These are phyloP conservation scores for Chlorodrepanis virens DNA, from an alignment of 2,113 vertebrate species.

Conservation along the genomic window DNA sequence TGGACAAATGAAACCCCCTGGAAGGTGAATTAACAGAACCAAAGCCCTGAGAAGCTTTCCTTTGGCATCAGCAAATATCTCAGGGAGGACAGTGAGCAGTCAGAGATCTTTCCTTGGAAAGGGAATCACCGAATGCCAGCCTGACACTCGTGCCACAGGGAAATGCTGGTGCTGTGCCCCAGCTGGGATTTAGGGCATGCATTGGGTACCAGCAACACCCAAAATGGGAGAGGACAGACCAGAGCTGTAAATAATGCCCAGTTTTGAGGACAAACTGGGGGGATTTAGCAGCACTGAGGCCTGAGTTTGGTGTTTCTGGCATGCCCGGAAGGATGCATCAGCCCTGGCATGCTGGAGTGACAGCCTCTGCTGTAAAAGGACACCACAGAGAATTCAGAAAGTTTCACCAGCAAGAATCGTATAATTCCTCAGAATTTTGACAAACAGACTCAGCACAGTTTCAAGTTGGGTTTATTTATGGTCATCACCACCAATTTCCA, in stretches of 20 bases:
- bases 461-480: conserved; percentile 44
- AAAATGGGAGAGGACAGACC: not conserved
- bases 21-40: not conserved
- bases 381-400: not conserved
- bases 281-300: not conserved
- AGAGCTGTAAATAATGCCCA: accelerated
- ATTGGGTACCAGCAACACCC: not conserved
- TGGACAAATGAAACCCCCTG: not conserved
- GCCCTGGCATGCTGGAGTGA: not conserved
- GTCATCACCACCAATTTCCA: conserved; percentile 3
- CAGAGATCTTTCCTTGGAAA: not conserved
- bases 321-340: accelerated
- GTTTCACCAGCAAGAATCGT: not conserved
- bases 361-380: not conserved
- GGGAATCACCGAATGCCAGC: not conserved
- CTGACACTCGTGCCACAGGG: accelerated
- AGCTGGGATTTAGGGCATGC: not conserved
- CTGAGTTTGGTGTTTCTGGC: not conserved
- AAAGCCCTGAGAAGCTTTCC: not conserved
- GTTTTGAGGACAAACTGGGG: not conserved
- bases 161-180: not conserved
- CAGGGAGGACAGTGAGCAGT: not conserved
- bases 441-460: not conserved
- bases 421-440: not conserved
- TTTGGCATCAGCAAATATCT: not conserved